A percentile compares a stretch with the other conserved stretches of the same genome.
Conservation (phyloP, 1,140 invertebrate species). For the Aricia agestis region DNA sequence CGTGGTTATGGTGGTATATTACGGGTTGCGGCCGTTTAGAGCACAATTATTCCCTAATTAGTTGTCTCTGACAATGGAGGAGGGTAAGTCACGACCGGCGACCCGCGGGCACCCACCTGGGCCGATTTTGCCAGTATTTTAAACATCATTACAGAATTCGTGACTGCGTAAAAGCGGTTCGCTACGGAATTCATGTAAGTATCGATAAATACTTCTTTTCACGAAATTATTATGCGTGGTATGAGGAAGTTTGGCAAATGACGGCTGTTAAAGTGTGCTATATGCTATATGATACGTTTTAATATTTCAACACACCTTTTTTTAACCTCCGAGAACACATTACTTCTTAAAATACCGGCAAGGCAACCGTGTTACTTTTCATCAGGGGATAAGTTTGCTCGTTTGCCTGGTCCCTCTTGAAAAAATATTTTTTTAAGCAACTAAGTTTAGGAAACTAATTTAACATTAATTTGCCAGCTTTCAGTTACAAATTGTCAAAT, state of each 20-base stretch:
- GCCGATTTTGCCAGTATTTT: slow-evolving; percentile 58
- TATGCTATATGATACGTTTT: background rate
- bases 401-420: too few species aligned
- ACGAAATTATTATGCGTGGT: background rate
- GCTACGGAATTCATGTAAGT: slow-evolving; percentile 15
- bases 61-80: slow-evolving; percentile 45
- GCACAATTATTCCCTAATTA: slow-evolving; percentile 11
- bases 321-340: background rate
- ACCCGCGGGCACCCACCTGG: slow-evolving; percentile 62
- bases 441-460: too few species aligned
- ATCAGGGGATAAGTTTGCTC: too few species aligned
- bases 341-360: too few species aligned
- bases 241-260: slow-evolving; percentile 4
- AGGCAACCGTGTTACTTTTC: too few species aligned
- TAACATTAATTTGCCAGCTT: too few species aligned
- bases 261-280: background rate
- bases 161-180: slow-evolving; percentile 33
- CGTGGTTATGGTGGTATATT: slow-evolving; percentile 7
- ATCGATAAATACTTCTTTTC: background rate
- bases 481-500: too few species aligned
- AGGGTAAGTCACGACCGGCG: slow-evolving; percentile 61
- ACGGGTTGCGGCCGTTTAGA: slow-evolving; percentile 10
- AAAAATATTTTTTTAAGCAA: too few species aligned
- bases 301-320: too few species aligned
- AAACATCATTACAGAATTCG: slow-evolving; percentile 47